Evolutionary conservation across 2,888 invertebrate species (phyloP), one percentile per base, ranked within the genome.

Genomic region (Thera britannica): DNA sequence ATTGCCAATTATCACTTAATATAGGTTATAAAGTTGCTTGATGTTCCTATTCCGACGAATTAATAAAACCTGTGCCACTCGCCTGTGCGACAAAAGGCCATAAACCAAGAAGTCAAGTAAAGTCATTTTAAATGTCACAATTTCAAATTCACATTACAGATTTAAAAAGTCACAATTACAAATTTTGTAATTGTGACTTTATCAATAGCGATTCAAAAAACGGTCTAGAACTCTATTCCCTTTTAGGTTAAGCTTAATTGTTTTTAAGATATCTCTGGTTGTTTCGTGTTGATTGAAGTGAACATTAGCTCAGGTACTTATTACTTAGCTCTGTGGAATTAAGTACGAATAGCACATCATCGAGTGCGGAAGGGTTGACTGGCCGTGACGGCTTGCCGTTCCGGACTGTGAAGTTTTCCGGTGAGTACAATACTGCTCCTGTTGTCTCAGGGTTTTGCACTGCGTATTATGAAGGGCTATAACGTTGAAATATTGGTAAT

Each of bases 351-450:
- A 66, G 64, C 67, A 77, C 72, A 70, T 75, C 74, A 74, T 75
- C 74, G 74, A 65, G 74, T 74, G 68, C 82, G 84, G 85, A 85
- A 86, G 82, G 79, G 63, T 72, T 79, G 79, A n/a, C 79, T 75
- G 78, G 68, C 81, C 83, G 86, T 83, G 81, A 86, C 86, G 78
- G 81, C 68, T 68, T 75, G 65, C 71, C 79, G 83, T 86, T 85
- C 81, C 83, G 83, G 79, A 76, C 80, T 73, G 79, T 78, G 74
- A 80, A 77, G 73, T 75, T 80, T 87, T 86, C 87, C 87, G 81
- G 78, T 74, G 74, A 75, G 67, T 68, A 79, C 75, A 79, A 76
- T 76, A 74, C 74, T 77, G 72, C 76, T 78, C 72, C 76, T 82
- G 63, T 60, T 82, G 64, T 60, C 65, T 67, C 55, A 38, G 59